A percentile compares a stretch with the other conserved stretches of the same genome.
Conservation (phyloP, 2,113 vertebrate genomes). For the Rhinoptilus africanus region DNA sequence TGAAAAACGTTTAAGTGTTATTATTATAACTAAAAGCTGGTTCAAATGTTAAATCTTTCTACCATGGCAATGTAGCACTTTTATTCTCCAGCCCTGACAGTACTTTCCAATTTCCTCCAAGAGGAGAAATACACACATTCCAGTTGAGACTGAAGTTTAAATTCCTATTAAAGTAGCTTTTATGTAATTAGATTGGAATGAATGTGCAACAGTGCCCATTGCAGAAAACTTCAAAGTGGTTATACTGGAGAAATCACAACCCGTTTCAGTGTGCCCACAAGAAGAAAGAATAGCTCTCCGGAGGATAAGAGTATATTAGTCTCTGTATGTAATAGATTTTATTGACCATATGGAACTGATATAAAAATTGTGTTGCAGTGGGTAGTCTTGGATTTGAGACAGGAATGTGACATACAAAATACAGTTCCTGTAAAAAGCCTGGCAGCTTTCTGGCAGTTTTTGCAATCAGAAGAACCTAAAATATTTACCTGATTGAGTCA, state of each 20-base stretch:
- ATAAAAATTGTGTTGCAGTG: conserved; percentile 72
- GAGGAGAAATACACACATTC: conserved; percentile 36
- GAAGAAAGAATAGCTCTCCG: conserved; percentile 52
- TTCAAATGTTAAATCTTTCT: neutral
- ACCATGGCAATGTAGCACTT: neutral
- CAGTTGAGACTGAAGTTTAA: conserved; percentile 22
- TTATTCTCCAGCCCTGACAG: conserved; percentile 9
- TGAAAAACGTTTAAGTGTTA: neutral
- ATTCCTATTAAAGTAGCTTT: conserved; percentile 54
- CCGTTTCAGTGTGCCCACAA: conserved; percentile 59
- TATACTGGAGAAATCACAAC: conserved; percentile 31
- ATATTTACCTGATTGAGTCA: conserved; percentile 86
- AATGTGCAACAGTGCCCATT: conserved; percentile 34
- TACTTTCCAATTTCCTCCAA: neutral
- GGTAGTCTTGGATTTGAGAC: conserved; percentile 70
- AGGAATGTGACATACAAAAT: conserved; percentile 70
- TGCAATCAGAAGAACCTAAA: conserved; percentile 38
- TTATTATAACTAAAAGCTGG: neutral
- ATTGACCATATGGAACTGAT: conserved; percentile 85
- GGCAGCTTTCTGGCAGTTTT: conserved; percentile 61
- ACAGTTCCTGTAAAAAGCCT: conserved; percentile 54
- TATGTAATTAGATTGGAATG: conserved; percentile 62
- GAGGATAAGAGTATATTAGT: conserved; percentile 67
- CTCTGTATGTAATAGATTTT: conserved; percentile 73
- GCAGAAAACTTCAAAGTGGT: conserved; percentile 43